Base-by-base conservation (phyloP, 1,140 invertebrate species). In the Augochlora pura region DNA sequence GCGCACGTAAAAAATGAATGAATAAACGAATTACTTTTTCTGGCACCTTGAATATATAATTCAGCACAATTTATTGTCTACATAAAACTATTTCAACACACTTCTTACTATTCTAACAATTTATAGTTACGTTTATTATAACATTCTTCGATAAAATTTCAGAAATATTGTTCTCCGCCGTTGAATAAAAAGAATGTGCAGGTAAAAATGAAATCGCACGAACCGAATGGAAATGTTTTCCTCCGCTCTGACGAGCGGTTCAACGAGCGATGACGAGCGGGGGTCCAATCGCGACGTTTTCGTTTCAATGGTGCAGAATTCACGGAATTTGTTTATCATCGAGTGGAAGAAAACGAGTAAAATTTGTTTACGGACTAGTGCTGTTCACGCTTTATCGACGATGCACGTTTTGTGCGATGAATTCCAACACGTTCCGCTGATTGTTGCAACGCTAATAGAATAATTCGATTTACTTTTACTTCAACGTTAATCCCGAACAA, bases 381-480 rank as follows among this genome's bases (percentile, higher is more conserved):
- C 9, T 21, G 46, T 62, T 39, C 27, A 27, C 42, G 57, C 23
- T 42, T 8, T 38, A 21, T 21, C 60, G 16, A 63, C 60, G 23
- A 21, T 21, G 60, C 60, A 21, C 60, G 1, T 46, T n/a, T 70
- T 70, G 67, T 62, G 54, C 57, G 67, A 62, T 39, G 32, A 52
- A 63, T 62, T 70, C 18, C 66, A 70, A 69, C 16, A 69, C 21
- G 54, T 52, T 74, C 39, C 39, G 46, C 59, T 76, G 74, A 76
- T 76, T 76, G 74, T 76, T 76, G 52, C 23, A 76, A 69, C 74
- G 74, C 74, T 69, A 66, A 60, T 69, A 76, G 59, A 76, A 49
- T 27, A 39, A 60, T 77, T 25, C 38, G 10, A 52, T 67, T 52
- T 62, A 52, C 70, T 62, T 23, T 49, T 9, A 60, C 25, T 14